Evolutionary conservation across 2,888 invertebrate genomes (phyloP).

Genomic region (Lochmaea capreae): DNA sequence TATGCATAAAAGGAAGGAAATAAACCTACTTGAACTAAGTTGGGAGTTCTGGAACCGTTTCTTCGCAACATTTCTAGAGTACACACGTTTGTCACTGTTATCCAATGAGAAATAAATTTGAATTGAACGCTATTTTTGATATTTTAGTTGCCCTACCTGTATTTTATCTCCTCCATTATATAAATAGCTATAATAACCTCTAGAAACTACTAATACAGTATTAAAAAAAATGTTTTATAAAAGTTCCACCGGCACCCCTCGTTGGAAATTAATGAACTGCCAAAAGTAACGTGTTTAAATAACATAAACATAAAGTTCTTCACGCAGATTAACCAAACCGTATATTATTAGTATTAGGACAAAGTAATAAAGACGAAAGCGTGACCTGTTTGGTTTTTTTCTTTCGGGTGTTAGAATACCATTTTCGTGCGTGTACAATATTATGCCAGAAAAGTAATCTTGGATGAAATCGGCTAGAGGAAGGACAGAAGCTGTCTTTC

Average conservation of each 20-base stretch:
- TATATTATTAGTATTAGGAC: slow-evolving; percentile 1
- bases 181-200: no score
- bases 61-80: no score
- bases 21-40: neutral
- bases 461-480: neutral
- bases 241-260: no score
- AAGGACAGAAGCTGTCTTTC: neutral
- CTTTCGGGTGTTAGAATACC: neutral
- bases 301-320: slow-evolving; percentile 1
- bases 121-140: no score
- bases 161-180: no score
- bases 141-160: no score
- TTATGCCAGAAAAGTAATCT: slow-evolving; percentile 17
- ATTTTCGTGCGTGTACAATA: slow-evolving; percentile 3
- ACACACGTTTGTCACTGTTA: no score
- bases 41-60: no score
- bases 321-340: slow-evolving; percentile 7
- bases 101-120: no score
- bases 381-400: neutral
- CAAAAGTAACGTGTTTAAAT: neutral
- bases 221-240: no score
- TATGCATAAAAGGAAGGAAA: neutral
- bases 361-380: slow-evolving; percentile 24
- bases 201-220: no score
- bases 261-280: neutral